Conservation (phyloP, 2,888 invertebrate genomes). For the Hartigia nigra region DNA sequence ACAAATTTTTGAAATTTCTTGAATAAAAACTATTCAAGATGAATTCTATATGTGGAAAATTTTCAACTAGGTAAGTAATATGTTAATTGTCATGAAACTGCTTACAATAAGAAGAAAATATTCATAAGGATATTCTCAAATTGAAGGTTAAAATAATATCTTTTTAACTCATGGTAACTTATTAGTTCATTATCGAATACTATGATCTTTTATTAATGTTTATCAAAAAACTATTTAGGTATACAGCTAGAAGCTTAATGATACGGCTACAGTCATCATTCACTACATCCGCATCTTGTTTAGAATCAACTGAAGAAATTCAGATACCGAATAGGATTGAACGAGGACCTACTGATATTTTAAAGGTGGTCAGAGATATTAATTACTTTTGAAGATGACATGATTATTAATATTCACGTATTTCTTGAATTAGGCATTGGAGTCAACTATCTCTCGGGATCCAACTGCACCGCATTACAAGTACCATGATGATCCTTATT, state of each 20-base stretch:
- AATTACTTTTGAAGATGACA: background rate
- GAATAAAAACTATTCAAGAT: slow-evolving; percentile 24
- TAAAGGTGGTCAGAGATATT: slow-evolving; percentile 67
- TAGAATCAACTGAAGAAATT: slow-evolving; percentile 53
- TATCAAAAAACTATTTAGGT: slow-evolving; percentile 14
- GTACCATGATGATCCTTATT: slow-evolving; percentile 91
- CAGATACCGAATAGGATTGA: slow-evolving; percentile 77
- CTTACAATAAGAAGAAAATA: background rate
- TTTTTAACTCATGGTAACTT: background rate
- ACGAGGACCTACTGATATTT: slow-evolving; percentile 84
- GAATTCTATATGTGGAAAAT: slow-evolving; percentile 38
- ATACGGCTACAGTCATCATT: slow-evolving; percentile 22
- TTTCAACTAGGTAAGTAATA: slow-evolving; percentile 32
- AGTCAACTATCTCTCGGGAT: slow-evolving; percentile 82
- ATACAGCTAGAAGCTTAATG: slow-evolving; percentile 20
- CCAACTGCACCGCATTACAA: slow-evolving; percentile 89
- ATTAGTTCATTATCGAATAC: background rate
- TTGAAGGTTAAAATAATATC: background rate
- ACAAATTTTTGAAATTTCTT: background rate
- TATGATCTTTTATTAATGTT: background rate
- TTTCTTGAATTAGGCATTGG: slow-evolving; percentile 70
- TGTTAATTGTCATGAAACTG: background rate
- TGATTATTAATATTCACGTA: slow-evolving; percentile 14
- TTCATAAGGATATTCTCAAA: background rate
- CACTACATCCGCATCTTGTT: slow-evolving; percentile 14